Conservation (phyloP, 2,888 invertebrate genomes). For the Antheraea yamamai region DNA sequence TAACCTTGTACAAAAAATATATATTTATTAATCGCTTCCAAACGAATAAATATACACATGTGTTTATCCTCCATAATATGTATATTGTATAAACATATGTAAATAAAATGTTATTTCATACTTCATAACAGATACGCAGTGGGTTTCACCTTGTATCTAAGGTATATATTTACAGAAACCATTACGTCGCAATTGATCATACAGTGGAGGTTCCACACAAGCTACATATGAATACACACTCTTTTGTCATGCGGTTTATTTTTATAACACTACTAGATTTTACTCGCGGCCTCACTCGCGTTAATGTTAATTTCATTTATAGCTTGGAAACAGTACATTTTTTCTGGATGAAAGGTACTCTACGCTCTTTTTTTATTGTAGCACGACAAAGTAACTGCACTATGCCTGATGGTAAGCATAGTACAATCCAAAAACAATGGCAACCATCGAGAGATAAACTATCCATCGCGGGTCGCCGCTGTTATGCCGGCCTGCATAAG, state of each 20-base stretch:
- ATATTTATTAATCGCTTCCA: not conserved
- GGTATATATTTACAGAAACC: constrained; percentile 10
- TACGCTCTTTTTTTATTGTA: no score
- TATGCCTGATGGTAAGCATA: no score
- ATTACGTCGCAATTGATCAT: not conserved
- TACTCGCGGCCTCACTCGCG: no score
- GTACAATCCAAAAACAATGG: no score
- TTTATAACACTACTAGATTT: no score
- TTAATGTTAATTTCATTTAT: no score
- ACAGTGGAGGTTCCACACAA: not conserved
- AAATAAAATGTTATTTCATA: constrained; percentile 7
- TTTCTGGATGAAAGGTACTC: no score
- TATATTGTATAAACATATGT: not conserved
- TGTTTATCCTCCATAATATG: not conserved
- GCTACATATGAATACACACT: not conserved
- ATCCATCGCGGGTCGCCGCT: no score
- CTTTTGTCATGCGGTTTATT: not conserved
- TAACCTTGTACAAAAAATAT: not conserved
- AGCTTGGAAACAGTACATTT: no score
- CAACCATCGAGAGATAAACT: no score
- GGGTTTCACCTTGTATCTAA: constrained; percentile 7
- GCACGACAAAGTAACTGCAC: no score
- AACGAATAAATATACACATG: not conserved
- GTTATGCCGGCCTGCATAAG: no score
- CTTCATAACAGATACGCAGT: constrained; percentile 3